Evolutionary conservation across 2,888 invertebrate species (phyloP), one percentile per base, ranked within the genome.

Genomic region (Beris morrisii): DNA sequence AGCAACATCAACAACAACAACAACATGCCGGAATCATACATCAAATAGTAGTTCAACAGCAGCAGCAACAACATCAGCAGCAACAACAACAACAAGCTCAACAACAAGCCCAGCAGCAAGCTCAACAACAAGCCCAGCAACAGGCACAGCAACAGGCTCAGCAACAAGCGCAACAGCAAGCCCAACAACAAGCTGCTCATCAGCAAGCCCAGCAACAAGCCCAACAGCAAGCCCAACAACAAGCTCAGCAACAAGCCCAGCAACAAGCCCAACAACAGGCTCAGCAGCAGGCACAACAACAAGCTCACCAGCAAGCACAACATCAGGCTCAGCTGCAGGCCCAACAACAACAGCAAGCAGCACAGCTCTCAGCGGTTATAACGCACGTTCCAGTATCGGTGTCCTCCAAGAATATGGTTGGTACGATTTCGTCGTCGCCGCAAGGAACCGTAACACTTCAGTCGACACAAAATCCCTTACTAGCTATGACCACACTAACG

Each of bases 191-290:
- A 45, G 7, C 48, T 13, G 44, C 22, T 4, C 59, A 59, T n/a
- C 48, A 48, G 3, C 59, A 59, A 15, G 32, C 30, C 2, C 50
- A 48, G 15, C 61, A 61, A 12, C 61, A 61, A 38, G 38, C 32
- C 5, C 69, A 69, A 38, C 65, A 56, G 4, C 79, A 28, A 77
- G 57, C 50, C 5, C 79, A 11, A 79, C 76, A 61, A 74, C 83
- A 66, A 81, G 83, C 12, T 44, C 85, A 85, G 66, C 85, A 85
- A 69, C 85, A 84, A 64, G 79, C 84, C 5, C 82, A 84, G 9
- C 84, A 83, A 70, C 84, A 84, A 69, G 84, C 84, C 65, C 84
- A 84, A 70, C 84, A 82, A 67, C 83, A 82, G 68, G 84, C 82
- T 31, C 61, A 70, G 6, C 73, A 72, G 75, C 66, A 64, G n/a